phyloP scores from a whole-genome alignment of 1,140 invertebrate species.

The Halictus rubicundus region DNA sequence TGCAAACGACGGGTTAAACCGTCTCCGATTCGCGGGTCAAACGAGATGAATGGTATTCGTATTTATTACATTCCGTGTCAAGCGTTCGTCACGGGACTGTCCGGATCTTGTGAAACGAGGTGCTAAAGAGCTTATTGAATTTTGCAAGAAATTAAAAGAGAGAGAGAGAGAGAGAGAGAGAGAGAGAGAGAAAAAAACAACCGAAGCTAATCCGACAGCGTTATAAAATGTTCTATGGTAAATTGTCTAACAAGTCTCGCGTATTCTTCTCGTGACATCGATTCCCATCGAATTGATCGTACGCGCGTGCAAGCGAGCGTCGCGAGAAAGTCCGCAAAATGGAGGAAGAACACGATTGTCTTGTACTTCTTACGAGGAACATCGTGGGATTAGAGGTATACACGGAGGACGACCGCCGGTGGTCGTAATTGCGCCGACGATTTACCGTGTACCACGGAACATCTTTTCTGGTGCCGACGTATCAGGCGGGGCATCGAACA shows the following conservation, averaged over 20 bases:
- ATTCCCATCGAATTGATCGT: not conserved
- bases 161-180: too few species aligned
- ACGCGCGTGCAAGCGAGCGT: not conserved
- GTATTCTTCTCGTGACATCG: not conserved
- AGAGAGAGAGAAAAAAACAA: too few species aligned
- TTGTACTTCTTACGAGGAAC: not conserved
- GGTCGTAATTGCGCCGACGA: slow-evolving; percentile 35
- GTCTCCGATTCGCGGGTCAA: too few species aligned
- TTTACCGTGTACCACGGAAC: slow-evolving; percentile 31
- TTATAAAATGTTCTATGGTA: not conserved
- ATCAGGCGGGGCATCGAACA: not conserved
- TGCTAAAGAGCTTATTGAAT: too few species aligned
- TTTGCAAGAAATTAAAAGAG: too few species aligned
- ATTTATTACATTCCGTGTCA: too few species aligned
- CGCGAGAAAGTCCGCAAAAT: not conserved
- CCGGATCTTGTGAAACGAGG: too few species aligned
- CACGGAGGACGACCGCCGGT: slow-evolving; percentile 5
- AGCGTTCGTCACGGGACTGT: too few species aligned
- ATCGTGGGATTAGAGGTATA: slow-evolving; percentile 6
- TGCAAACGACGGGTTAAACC: too few species aligned
- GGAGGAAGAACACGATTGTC: not conserved
- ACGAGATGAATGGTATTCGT: too few species aligned
- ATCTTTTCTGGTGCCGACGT: slow-evolving; percentile 24
- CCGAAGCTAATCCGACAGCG: too few species aligned
- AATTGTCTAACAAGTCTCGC: not conserved